These are phyloP conservation scores for Esox masquinongy DNA, from an alignment of 2,797 vertebrate species.

Conservation along the genomic window DNA sequence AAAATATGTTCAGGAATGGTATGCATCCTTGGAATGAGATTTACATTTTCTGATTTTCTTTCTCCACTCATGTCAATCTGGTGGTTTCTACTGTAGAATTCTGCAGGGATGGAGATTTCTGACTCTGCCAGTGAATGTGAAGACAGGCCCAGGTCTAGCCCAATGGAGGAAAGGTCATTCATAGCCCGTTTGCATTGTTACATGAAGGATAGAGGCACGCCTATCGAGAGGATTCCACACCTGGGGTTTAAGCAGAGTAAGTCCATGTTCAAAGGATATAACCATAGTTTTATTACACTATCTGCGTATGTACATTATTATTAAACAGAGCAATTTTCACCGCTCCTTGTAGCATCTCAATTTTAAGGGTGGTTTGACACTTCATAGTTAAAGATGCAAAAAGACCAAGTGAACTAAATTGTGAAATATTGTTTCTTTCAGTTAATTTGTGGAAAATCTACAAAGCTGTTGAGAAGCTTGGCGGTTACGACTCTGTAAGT, in stretches of 20 bases:
- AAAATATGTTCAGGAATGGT: not conserved
- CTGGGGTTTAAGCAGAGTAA: slow-evolving; percentile 96
- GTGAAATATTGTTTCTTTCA: slow-evolving; percentile 52
- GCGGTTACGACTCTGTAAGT: slow-evolving; percentile 91
- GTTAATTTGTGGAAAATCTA: slow-evolving; percentile 96
- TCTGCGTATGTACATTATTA: not conserved
- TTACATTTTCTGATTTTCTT: not conserved
- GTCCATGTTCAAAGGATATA: slow-evolving; percentile 40
- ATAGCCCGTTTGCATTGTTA: slow-evolving; percentile 85
- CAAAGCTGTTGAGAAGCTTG: slow-evolving; percentile 91
- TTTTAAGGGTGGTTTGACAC: not conserved
- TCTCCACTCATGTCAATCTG: slow-evolving; percentile 5
- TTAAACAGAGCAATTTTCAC: not conserved
- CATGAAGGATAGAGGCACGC: slow-evolving; percentile 89
- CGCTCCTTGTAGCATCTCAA: not conserved
- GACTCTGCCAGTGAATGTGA: slow-evolving; percentile 65
- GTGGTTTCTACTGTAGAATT: slow-evolving; percentile 54
- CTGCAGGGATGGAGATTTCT: slow-evolving; percentile 70
- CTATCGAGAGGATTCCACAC: slow-evolving; percentile 96
- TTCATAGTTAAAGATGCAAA: not conserved
- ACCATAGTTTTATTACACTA: not conserved
- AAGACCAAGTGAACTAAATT: not conserved
- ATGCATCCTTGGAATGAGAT: not conserved
- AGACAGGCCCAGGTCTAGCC: slow-evolving; percentile 47
- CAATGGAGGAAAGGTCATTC: slow-evolving; percentile 83